Evolutionary conservation across 2,888 invertebrate genomes (phyloP), one percentile per base, ranked within the genome.

Genomic region (Eilema griseolum): DNA sequence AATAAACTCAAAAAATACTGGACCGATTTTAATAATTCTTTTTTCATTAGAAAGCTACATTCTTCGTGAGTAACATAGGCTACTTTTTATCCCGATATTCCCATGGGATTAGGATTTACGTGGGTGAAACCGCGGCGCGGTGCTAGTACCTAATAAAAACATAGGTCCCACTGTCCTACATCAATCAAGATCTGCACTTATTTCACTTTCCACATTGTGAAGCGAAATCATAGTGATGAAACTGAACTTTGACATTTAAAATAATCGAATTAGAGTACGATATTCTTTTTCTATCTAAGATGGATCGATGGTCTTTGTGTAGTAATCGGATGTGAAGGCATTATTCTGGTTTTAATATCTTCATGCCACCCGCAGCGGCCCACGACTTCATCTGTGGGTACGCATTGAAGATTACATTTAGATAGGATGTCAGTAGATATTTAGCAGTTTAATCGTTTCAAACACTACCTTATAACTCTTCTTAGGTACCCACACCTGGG

Each of bases 241-340:
- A 71, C 67, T 89, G 86, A 89, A 88, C 90, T 92, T 80, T 91
- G 86, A 85, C 88, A 86, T 91, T 89, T 83, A 81, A 78, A 77
- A 85, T 88, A 89, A 91, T 92, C 82, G 85, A 89, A 89, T 92
- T 86, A 91, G 80, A 81, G 80, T 86, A 86, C 83, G 86, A 88
- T 88, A 85, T 81, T 82, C 82, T 82, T 67, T 83, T 74, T 84
- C 79, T 86, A 87, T 78, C 80, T 79, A 78, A 80, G 81, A 78
- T 77, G 71, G 72, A 77, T 80, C 81, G 71, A 75, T 74, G 77
- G 78, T 83, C 82, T 86, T 88, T 90, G 88, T 90, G 84, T 78
- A 76, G 84, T 88, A 89, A 87, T 89, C 88, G 86, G 86, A 88
- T 91, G 85, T 83, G 74, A 80, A 79, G 83, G 83, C 82, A 81